Percentiles rank a stretch among this genome's conserved stretches.
Conservation (phyloP, 2,888 invertebrate genomes). For the Branchellion lobata region DNA sequence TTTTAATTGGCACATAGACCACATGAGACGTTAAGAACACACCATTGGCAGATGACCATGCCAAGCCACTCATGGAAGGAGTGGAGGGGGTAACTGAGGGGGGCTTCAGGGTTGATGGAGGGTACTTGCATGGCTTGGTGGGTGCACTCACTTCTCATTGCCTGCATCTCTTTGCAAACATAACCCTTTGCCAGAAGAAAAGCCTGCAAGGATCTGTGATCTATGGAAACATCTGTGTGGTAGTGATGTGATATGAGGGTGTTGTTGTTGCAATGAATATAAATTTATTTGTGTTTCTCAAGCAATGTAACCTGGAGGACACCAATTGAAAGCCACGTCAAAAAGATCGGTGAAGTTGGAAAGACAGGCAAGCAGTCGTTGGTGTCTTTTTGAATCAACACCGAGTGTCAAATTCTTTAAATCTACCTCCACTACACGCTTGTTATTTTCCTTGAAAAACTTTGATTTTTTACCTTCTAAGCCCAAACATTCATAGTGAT, state of each 20-base stretch:
- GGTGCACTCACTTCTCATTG: neutral
- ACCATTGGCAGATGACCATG: conserved; percentile 13
- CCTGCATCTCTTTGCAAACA: conserved; percentile 1
- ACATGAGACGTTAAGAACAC: too few species aligned
- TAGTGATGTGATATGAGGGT: too few species aligned
- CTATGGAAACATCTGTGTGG: neutral
- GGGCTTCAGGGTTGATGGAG: neutral
- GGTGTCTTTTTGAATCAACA: neutral
- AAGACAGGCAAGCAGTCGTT: neutral
- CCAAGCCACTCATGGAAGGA: conserved; percentile 37
- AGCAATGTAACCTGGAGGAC: conserved; percentile 26
- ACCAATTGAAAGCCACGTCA: conserved; percentile 34
- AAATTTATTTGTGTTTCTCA: too few species aligned
- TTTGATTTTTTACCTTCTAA: conserved; percentile 16
- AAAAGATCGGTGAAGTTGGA: neutral
- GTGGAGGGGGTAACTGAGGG: neutral
- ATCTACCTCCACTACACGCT: neutral
- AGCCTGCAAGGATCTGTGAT: neutral
- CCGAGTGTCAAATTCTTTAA: neutral
- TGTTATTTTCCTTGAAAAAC: conserved; percentile 17
- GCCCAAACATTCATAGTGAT: conserved; percentile 32
- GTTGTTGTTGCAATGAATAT: too few species aligned
- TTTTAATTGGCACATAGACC: too few species aligned
- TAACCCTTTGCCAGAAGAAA: neutral
- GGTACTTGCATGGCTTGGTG: neutral